Evolutionary conservation across 2,113 vertebrate species (phyloP), one percentile per base, ranked within the genome.

Genomic region (Spizaetus ornatus): DNA sequence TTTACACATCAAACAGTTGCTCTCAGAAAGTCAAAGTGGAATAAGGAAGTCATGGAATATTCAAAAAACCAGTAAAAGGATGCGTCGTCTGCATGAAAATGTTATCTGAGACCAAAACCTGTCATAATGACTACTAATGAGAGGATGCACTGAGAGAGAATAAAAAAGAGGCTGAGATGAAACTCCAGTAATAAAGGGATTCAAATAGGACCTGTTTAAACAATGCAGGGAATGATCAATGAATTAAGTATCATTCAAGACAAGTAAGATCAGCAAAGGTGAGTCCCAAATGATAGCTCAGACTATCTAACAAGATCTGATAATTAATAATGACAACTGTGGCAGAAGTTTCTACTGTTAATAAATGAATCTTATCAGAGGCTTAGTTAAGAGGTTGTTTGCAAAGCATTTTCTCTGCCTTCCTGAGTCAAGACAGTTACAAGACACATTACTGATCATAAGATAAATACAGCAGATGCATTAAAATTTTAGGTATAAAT

Each of bases 71-170:
- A 45, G 45, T 61, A 78, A 81, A 88, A 80, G 29, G 1, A 81
- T 61, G 34, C 16, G 62, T 78, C 11, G 0, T 45, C 13, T 63
- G 53, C 47, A 95, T 93, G 69, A 92, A 84, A 86, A 90, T 65
- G 32, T 38, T 95, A 43, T 53, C 31, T 69, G 61, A 95, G 70
- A 86, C 65, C 14, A 82, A 67, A 94, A 95, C 4, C 32, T 91
- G 47, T 87, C 58, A 86, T 92, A 90, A 96, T 86, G 82, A 92
- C 61, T 93, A 11, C 43, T 94, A 97, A 96, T 95, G 94, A 97
- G 86, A 95, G 38, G 31, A 47, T 84, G 36, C 31, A 63, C 73
- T n/a, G 63, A 85, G 42, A 70, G 5, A 70, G 53, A 82, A 77
- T 47, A 42, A 88, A 92, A 93, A 78, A 59, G 36, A 82, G 15